These are phyloP conservation scores for Alsophila aescularia DNA, from an alignment of 2,888 invertebrate species.

Conservation along the genomic window DNA sequence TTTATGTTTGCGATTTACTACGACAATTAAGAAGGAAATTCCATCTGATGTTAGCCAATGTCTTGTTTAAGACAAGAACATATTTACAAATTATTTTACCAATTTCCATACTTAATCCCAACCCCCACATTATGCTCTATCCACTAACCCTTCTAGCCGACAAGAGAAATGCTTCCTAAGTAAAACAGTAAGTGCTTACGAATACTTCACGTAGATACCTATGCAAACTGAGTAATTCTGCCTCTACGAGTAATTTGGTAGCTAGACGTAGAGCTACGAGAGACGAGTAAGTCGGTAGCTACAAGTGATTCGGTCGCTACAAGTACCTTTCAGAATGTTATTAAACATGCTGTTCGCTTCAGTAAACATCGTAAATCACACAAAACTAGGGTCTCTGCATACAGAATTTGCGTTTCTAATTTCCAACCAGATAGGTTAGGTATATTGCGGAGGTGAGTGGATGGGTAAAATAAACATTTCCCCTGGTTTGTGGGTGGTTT, in stretches of 20 bases:
- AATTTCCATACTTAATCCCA: no score
- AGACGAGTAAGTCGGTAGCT: slow-evolving; percentile 7
- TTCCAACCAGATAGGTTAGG: slow-evolving; percentile 50
- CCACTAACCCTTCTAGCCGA: no score
- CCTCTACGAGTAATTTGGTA: not conserved
- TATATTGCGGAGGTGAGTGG: slow-evolving; percentile 20
- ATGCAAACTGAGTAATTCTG: not conserved
- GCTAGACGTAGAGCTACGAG: not conserved
- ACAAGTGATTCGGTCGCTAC: not conserved
- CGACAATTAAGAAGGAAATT: no score
- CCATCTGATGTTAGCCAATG: no score
- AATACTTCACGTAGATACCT: not conserved
- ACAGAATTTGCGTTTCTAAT: slow-evolving; percentile 74
- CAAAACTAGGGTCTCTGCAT: slow-evolving; percentile 67
- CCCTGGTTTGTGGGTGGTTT: not conserved
- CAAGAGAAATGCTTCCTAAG: not conserved
- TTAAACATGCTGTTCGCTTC: slow-evolving; percentile 68
- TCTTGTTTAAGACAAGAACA: no score
- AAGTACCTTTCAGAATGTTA: slow-evolving; percentile 58
- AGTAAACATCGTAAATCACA: slow-evolving; percentile 75
- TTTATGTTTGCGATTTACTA: no score
- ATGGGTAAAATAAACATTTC: slow-evolving; percentile 19
- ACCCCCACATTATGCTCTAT: no score
- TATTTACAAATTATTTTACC: no score
- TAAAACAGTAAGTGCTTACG: not conserved